phyloP scores from a whole-genome alignment of 1,140 invertebrate genomes.

The Aphidius gifuensis region DNA sequence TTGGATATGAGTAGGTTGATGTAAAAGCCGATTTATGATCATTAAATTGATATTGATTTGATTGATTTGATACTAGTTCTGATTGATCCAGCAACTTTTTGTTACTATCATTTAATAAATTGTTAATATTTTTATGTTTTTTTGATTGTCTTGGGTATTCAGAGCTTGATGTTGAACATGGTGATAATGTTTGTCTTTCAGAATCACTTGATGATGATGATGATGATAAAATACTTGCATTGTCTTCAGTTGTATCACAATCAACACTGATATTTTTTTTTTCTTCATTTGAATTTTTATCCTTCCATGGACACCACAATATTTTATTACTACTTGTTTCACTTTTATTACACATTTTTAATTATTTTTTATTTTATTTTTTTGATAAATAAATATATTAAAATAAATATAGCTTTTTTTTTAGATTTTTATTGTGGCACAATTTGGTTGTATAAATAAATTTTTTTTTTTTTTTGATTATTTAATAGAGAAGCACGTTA shows the following conservation, averaged over 20 bases:
- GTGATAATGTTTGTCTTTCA: no score
- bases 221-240: no score
- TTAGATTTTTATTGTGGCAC: constrained; percentile 2
- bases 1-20: constrained; percentile 16
- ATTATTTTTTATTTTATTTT: neutral
- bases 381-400: neutral
- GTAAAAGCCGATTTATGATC: constrained; percentile 17
- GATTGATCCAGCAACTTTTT: constrained; percentile 19
- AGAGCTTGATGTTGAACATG: no score
- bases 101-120: constrained; percentile 10
- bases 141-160: no score
- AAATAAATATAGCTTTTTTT: neutral
- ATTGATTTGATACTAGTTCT: constrained; percentile 2
- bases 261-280: no score
- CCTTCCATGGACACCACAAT: neutral
- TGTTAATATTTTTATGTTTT: constrained; percentile 1
- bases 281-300: neutral
- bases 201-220: no score
- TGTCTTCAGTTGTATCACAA: no score
- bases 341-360: neutral
- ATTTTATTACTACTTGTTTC: no score
- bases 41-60: neutral
- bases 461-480: no score
- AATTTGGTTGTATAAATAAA: neutral
- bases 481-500: neutral